Evolutionary conservation across 2,888 invertebrate genomes (phyloP), one percentile per base, ranked within the genome.

Genomic region (Prosopocoilus inquinatus): DNA sequence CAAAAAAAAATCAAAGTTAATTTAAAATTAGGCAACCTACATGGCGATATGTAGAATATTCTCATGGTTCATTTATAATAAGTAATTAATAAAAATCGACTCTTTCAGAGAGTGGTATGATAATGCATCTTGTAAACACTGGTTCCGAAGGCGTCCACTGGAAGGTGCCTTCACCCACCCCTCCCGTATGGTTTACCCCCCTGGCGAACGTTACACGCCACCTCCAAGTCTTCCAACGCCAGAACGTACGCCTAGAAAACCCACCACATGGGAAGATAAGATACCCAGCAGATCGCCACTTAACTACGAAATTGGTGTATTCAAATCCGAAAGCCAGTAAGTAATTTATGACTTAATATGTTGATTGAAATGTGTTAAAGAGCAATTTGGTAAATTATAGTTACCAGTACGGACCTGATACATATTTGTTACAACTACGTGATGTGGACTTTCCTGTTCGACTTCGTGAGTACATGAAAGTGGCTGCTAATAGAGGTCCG

Each of bases 351-450:
- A n/a, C n/a, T n/a, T n/a, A 33, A 15, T 28, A 34, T 9, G 13
- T 41, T 11, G 35, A 16, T 47, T 39, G 35, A 47, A 35, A 44
- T 38, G 9, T 39, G 7, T 41, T 55, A 53, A 33, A 50, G 13
- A 4, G 9, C 28, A 11, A 46, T 32, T 28, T 38, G 9, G 38
- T 38, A 5, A 12, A 12, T 4, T 12, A 7, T 7, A 94, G 94
- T 71, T 96, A 96, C 79, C 95, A 96, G 80, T 90, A 93, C 76
- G 97, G 98, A 0, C 96, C 96, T 0, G 97, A 98, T 75, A 96
- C 97, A 1, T 96, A 97, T 75, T 80, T 98, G 5, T 83, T 98
- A 41, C 97, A 97, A 74, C 82, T 96, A 12, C 85, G 95, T 50
- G 97, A 97, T 78, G 91, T 94, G 0, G 89, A 89, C 75, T 96